A percentile compares a stretch with the other conserved stretches of the same genome.
These are phyloP conservation scores for Chirona hameri DNA, from an alignment of 2,888 invertebrate species.

Conservation along the genomic window DNA sequence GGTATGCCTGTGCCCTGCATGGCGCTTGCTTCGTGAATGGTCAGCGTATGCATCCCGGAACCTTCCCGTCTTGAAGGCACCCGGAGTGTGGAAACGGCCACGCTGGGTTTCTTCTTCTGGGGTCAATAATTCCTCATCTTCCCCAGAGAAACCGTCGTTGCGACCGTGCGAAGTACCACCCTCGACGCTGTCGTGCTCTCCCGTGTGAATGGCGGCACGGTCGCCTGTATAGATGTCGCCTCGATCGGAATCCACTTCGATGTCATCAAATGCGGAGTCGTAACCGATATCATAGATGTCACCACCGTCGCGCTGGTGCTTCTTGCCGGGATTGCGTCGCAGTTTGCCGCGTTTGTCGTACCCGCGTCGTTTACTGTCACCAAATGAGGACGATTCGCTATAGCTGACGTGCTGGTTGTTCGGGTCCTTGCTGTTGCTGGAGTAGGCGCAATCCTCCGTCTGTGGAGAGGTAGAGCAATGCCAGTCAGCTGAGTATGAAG, in stretches of 20 bases:
- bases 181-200: not conserved
- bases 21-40: not conserved
- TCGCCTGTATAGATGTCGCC: not conserved
- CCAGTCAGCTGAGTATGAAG: no score
- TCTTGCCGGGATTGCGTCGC: not conserved
- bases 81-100: not conserved
- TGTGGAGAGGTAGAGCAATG: not conserved
- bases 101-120: not conserved
- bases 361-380: not conserved
- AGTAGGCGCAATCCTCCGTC: constrained; percentile 14
- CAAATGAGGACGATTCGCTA: not conserved
- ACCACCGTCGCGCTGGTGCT: not conserved
- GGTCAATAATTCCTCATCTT: not conserved
- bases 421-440: not conserved
- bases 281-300: not conserved
- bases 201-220: not conserved
- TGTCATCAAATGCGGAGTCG: not conserved
- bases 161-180: not conserved
- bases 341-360: constrained; percentile 1
- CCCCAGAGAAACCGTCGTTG: not conserved
- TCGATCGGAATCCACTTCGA: not conserved
- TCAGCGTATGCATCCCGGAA: not conserved
- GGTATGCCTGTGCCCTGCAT: not conserved
- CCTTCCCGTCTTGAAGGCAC: not conserved
- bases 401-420: constrained; percentile 25